Evolutionary conservation across 2,797 vertebrate genomes (phyloP).

Genomic region (Antennarius maculatus): DNA sequence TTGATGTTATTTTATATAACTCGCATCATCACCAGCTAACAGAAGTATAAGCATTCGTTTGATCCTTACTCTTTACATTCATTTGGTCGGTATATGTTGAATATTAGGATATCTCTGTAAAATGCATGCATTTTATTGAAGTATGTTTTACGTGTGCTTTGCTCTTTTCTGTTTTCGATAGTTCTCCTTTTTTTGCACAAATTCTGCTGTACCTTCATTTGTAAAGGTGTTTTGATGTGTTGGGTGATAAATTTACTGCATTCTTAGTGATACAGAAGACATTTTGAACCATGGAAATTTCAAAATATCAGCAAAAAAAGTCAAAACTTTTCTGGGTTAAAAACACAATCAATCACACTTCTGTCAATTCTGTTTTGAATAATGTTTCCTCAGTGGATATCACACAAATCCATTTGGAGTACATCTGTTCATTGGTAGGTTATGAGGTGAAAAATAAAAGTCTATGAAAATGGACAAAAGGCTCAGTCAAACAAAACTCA

Average conservation of each 20-base stretch:
- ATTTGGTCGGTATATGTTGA: constrained; percentile 22
- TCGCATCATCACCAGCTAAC: constrained; percentile 46
- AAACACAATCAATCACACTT: background rate
- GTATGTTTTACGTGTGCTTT: constrained; percentile 50
- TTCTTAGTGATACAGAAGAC: background rate
- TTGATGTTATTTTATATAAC: constrained; percentile 24
- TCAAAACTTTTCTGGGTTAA: background rate
- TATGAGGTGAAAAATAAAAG: constrained; percentile 24
- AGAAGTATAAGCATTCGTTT: constrained; percentile 34
- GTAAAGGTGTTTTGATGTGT: constrained; percentile 12
- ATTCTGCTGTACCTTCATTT: constrained; percentile 56
- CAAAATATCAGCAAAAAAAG: constrained; percentile 1
- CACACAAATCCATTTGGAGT: background rate
- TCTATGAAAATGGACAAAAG: constrained; percentile 41
- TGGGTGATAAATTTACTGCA: constrained; percentile 32
- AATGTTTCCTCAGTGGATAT: background rate
- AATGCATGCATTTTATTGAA: constrained; percentile 59
- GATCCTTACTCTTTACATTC: constrained; percentile 31
- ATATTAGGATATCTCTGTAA: constrained; percentile 18
- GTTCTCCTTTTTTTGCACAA: constrained; percentile 32
- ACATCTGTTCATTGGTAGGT: background rate
- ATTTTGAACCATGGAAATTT: background rate
- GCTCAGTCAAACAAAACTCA: constrained; percentile 68
- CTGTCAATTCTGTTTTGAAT: constrained; percentile 2
- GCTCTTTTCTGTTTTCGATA: constrained; percentile 22